Evolutionary conservation across 1,140 invertebrate species (phyloP).

Genomic region (Lerema accius): DNA sequence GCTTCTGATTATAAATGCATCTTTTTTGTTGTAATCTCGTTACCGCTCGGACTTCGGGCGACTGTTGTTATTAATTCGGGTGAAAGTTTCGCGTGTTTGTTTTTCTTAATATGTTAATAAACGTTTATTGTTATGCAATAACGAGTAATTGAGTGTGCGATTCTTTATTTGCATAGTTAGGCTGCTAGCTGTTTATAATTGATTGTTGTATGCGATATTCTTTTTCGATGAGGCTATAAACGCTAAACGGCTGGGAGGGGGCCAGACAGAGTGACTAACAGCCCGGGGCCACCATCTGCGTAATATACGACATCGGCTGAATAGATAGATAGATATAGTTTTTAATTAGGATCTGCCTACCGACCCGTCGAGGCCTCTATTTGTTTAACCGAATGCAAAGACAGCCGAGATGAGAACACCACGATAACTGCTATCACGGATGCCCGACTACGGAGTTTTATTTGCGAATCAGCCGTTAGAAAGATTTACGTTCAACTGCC

Average conservation of each 20-base stretch:
- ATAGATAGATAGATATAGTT: slow-evolving; percentile 70
- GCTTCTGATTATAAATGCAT: slow-evolving; percentile 69
- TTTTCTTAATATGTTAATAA: slow-evolving; percentile 21
- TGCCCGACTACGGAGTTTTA: slow-evolving; percentile 55
- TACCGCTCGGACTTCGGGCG: slow-evolving; percentile 37
- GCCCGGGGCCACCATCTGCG: slow-evolving; percentile 60
- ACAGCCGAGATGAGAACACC: slow-evolving; percentile 57
- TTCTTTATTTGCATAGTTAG: not conserved
- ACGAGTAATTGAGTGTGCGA: slow-evolving; percentile 5
- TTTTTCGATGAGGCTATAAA: slow-evolving; percentile 40
- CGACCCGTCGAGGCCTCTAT: slow-evolving; percentile 64
- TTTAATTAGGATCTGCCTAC: slow-evolving; percentile 77
- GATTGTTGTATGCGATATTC: slow-evolving; percentile 10
- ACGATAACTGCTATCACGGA: slow-evolving; percentile 64
- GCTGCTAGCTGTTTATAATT: too few species aligned
- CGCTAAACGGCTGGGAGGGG: slow-evolving; percentile 56
- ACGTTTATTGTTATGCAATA: slow-evolving; percentile 19
- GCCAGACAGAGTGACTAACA: slow-evolving; percentile 56
- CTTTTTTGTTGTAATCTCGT: slow-evolving; percentile 50
- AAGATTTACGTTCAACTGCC: slow-evolving; percentile 61
- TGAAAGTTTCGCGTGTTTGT: slow-evolving; percentile 33
- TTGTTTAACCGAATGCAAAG: slow-evolving; percentile 70
- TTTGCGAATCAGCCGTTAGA: slow-evolving; percentile 62
- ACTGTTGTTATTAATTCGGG: slow-evolving; percentile 40
- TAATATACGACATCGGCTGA: slow-evolving; percentile 64